These are phyloP conservation scores for Psittacula cyanocephala DNA, from an alignment of 2,113 vertebrate genomes.

Conservation along the genomic window DNA sequence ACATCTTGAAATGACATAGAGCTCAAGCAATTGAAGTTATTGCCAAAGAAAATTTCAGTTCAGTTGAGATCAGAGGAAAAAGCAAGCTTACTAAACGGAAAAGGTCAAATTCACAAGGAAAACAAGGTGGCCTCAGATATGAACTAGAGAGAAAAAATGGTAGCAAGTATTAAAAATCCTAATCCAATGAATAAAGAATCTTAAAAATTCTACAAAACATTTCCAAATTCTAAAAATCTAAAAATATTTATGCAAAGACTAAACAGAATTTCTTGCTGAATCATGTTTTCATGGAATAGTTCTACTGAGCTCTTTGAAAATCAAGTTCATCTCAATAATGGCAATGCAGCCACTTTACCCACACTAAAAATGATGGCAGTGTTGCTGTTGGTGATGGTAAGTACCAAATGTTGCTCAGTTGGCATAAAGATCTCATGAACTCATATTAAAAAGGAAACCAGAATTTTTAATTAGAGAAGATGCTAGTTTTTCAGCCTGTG, in stretches of 20 bases:
- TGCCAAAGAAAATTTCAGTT: background rate
- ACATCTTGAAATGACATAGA: background rate
- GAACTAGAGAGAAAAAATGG: background rate
- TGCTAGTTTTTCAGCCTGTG: background rate
- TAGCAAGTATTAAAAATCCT: background rate
- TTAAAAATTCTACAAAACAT: background rate
- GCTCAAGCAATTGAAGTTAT: background rate
- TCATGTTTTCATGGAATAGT: background rate
- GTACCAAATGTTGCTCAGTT: background rate
- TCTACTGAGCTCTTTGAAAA: background rate
- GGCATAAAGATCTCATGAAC: background rate
- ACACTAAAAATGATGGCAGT: fast-evolving
- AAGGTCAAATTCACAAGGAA: background rate
- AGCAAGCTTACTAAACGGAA: background rate
- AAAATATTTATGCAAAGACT: background rate
- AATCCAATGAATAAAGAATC: background rate
- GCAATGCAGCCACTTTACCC: background rate
- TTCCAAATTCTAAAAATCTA: background rate
- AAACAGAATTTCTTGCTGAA: background rate
- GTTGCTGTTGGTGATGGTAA: background rate
- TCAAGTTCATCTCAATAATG: fast-evolving
- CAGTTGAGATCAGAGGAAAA: background rate
- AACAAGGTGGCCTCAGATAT: background rate
- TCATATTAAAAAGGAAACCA: background rate
- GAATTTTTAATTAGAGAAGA: background rate